Base-by-base conservation (phyloP, 2,797 vertebrate genomes). In the Babyrousa celebensis region DNA sequence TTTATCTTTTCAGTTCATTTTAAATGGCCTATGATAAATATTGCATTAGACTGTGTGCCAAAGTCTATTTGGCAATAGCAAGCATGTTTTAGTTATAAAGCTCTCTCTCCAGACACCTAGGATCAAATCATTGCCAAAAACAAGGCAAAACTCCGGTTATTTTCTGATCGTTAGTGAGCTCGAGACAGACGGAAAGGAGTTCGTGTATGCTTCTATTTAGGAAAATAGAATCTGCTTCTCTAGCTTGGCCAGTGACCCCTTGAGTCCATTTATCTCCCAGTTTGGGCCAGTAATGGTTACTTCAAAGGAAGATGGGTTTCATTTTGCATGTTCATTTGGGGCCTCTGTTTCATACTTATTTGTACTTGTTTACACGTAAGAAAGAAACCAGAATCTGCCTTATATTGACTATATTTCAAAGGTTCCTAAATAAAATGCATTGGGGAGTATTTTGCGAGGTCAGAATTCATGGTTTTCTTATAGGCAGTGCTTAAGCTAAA, bases 21-120 rank as follows among this genome's bases (percentile, higher is more conserved):
- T 96, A 96, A 97, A 95, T 90, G 82, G 93, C 74, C 77, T 58
- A 71, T 96, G 87, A 97, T 92, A 98, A 97, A 97, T 83, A 94
- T 83, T 97, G 78, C 94, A 74, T 96, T 93, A 60, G 68, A 92
- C 54, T 6, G 27, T 36, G 75, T 95, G 96, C 97, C 96, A 96
- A 95, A 86, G 89, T 94, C 91, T 77, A 36, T 91, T 96, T 98
- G 98, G 96, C 96, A 97, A 86, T 12, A 40, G 43, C 94, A 90
- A 95, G 85, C 70, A 70, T 95, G 78, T 92, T 97, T 97, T 65
- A 92, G 75, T 82, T 92, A 75, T 52, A 89, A 88, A 94, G 87
- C 96, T 87, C 54, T 96, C 91, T 96, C 96, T 93, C 70, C 52
- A 94, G 96, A 92, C 95, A 97, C 91, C 94, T 97, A 78, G 62